These are phyloP conservation scores for Lamellibrachia luymesi DNA, from an alignment of 1,140 invertebrate species.

Conservation along the genomic window DNA sequence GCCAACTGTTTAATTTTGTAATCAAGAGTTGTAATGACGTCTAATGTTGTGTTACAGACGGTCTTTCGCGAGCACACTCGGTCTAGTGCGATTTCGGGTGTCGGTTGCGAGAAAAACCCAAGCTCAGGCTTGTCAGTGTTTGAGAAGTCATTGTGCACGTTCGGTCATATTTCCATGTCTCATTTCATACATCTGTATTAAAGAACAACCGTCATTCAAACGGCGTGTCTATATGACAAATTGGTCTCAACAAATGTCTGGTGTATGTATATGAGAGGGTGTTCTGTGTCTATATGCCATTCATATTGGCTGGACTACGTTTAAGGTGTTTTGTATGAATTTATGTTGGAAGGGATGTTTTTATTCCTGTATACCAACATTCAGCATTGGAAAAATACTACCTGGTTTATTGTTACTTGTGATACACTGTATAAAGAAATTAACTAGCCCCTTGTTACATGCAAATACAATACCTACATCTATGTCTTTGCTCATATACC, in stretches of 20 bases:
- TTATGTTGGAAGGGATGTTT: neutral
- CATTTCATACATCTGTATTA: neutral
- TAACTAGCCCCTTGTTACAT: neutral
- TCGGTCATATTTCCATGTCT: neutral
- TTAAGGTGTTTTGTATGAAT: conserved; percentile 2
- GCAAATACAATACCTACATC: neutral
- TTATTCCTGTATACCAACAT: neutral
- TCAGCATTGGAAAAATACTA: neutral
- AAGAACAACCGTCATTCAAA: neutral
- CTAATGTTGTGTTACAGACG: neutral
- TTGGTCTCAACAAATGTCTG: neutral
- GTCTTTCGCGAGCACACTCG: neutral
- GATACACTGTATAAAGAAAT: neutral
- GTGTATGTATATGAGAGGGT: neutral
- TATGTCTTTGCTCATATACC: neutral
- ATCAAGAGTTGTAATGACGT: no score
- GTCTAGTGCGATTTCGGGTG: neutral
- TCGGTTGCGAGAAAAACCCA: neutral
- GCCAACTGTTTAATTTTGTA: neutral
- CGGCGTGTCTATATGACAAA: neutral
- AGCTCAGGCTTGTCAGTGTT: neutral
- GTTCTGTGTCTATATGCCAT: neutral
- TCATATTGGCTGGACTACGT: neutral
- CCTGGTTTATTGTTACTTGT: neutral
- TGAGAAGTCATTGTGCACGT: neutral